Evolutionary conservation across 53 echinoderm and acorn worm genomes (phyloP), one percentile per base, ranked within the genome.

Genomic region (Hippasteria phrygiana): DNA sequence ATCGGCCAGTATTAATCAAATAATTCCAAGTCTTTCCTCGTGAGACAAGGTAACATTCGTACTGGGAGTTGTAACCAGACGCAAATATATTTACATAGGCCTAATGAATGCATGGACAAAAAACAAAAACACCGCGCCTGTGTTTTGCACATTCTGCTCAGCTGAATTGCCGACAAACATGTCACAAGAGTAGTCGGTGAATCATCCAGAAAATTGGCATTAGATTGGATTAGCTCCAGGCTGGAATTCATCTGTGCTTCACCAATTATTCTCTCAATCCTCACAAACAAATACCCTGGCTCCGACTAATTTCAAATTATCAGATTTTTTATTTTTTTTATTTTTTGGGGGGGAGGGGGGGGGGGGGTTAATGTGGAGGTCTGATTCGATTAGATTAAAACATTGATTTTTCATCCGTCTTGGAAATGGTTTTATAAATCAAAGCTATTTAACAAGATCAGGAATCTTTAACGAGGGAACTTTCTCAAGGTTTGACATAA

Each of bases 141-240:
- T 35, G 29, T 54, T 9, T 41, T 12, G 22, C 29, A 33, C 54
- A 40, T 77, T 54, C 14, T 27, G 39, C 74, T 74, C 33, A 53
- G 12, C 53, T 76, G 76, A 29, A 76, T 50, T 16, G 76, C 76
- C 20, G 59, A 62, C 24, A 39, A 24, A 62, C 6, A 41, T 55
- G 59, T 40, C 39, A 39, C 9, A 38, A 55, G 79, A 55, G 27
- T 5, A 62, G 59, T 20, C 85, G 37, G 65, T 13, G 29, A 51
- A 85, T 71, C 65, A 20, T 9, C 85, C 71, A 71, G 69, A 85
- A 85, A 85, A 85, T 85, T 85, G 54, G 71, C 51, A 69, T 70
- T 18, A 48, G 85, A 85, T 85, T 85, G 85, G 71, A 85, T 85
- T 69, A 71, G 85, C n/a, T 69, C 34, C 71, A n/a, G 38, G 51